Evolutionary conservation across 2,113 vertebrate species (phyloP).

Genomic region (Puntigrus tetrazona): DNA sequence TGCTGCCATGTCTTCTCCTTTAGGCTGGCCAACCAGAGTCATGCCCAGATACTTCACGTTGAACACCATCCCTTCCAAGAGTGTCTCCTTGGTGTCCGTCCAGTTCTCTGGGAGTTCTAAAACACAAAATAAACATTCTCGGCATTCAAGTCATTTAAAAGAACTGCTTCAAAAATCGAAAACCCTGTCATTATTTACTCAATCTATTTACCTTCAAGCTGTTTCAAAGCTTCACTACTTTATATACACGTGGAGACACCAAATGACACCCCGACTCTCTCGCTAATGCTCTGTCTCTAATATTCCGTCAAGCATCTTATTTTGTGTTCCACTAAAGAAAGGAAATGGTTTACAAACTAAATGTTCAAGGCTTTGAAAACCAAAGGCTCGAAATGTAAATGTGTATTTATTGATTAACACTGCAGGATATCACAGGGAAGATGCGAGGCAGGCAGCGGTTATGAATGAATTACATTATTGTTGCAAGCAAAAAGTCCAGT

Average conservation of each 20-base stretch:
- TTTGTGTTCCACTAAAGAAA: not conserved
- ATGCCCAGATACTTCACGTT: conserved; percentile 89
- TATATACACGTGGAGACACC: not conserved
- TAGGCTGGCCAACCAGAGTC: conserved; percentile 88
- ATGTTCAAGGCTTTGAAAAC: not conserved
- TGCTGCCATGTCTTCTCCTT: conserved; percentile 90
- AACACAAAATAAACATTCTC: conserved; percentile 29
- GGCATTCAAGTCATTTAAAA: not conserved
- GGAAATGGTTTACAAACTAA: not conserved
- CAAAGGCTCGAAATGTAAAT: not conserved
- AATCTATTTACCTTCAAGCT: not conserved
- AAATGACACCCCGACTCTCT: not conserved
- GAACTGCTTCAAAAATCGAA: not conserved
- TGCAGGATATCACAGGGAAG: not conserved
- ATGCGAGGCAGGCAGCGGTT: not conserved
- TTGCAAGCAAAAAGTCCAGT: not conserved
- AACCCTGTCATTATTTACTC: not conserved
- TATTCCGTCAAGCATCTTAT: not conserved
- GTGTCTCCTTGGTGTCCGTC: conserved; percentile 85
- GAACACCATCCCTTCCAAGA: conserved; percentile 89
- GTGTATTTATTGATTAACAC: conserved; percentile 3
- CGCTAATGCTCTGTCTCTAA: not conserved
- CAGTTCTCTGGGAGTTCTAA: conserved; percentile 86
- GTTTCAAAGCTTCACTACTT: not conserved
- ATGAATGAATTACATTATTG: not conserved